Evolutionary conservation across 2,113 vertebrate species (phyloP).

Genomic region (Prolemur simus): DNA sequence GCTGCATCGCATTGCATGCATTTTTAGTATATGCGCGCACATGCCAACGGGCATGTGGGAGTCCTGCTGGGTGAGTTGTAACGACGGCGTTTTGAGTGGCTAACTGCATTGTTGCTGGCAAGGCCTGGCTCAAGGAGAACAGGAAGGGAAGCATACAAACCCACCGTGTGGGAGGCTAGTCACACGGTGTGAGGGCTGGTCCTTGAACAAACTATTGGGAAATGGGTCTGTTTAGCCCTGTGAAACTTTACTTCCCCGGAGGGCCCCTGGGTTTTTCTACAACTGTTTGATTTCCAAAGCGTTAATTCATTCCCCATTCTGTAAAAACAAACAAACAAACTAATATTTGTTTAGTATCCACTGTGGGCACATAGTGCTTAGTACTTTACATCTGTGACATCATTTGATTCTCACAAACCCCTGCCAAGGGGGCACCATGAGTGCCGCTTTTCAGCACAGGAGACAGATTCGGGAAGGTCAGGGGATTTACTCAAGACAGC

Average conservation of each 20-base stretch:
- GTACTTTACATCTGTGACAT: neutral
- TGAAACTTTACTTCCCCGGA: neutral
- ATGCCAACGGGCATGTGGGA: neutral
- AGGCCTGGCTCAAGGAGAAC: neutral
- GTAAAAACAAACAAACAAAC: neutral
- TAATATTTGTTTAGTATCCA: neutral
- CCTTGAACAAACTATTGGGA: slow-evolving; percentile 2
- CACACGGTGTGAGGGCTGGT: neutral
- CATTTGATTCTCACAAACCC: neutral
- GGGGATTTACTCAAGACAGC: neutral
- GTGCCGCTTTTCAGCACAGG: neutral
- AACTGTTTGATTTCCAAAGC: slow-evolving; percentile 47
- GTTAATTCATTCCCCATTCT: neutral
- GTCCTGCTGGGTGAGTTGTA: slow-evolving; percentile 35
- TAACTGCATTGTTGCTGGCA: slow-evolving; percentile 29
- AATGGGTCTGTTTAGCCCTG: neutral
- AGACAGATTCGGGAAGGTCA: neutral
- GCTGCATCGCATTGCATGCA: neutral
- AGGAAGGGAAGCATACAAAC: neutral
- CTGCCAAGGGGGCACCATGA: neutral
- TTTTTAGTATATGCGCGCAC: slow-evolving; percentile 28
- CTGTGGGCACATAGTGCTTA: neutral
- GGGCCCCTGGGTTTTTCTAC: neutral
- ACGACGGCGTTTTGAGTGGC: neutral
- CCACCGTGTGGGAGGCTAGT: neutral